Percentiles rank a stretch among this genome's conserved stretches.
These are phyloP conservation scores for Actenoides hombroni DNA, from an alignment of 2,113 vertebrate genomes.

Conservation along the genomic window DNA sequence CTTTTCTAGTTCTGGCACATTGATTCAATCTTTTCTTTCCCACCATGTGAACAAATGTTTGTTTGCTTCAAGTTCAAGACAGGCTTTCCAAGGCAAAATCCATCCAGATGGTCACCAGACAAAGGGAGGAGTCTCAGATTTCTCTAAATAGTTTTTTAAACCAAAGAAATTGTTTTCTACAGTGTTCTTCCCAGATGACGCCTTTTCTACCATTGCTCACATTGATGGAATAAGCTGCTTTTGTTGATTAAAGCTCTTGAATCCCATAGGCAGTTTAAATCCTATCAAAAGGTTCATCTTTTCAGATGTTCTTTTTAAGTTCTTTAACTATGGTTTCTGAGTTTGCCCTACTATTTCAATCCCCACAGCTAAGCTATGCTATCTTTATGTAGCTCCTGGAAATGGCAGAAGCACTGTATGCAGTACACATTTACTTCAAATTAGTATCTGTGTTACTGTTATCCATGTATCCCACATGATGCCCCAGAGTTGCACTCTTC, in stretches of 20 bases:
- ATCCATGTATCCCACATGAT: fast-evolving
- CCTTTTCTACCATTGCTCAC: slow-evolving; percentile 45
- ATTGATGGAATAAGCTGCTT: slow-evolving; percentile 69
- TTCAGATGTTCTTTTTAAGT: slow-evolving; percentile 68
- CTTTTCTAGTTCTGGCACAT: slow-evolving; percentile 25
- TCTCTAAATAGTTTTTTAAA: slow-evolving; percentile 43
- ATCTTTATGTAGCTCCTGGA: neutral
- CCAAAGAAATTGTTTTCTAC: slow-evolving; percentile 47
- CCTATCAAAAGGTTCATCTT: slow-evolving; percentile 71
- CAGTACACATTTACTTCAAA: neutral
- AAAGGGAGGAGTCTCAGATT: slow-evolving; percentile 15
- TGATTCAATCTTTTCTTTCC: neutral
- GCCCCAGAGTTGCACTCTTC: neutral
- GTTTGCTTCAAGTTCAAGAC: slow-evolving; percentile 34
- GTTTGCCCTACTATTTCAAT: neutral
- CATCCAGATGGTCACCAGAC: slow-evolving; percentile 61
- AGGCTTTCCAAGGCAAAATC: slow-evolving; percentile 48
- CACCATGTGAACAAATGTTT: slow-evolving; percentile 47
- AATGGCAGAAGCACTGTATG: neutral
- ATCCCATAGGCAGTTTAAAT: slow-evolving; percentile 60
- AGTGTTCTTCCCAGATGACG: neutral
- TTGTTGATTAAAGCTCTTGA: slow-evolving; percentile 67
- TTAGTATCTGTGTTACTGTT: neutral
- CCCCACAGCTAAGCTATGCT: neutral
- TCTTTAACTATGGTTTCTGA: slow-evolving; percentile 24